phyloP scores from a whole-genome alignment of 1,140 invertebrate genomes.

The Ostrea denselamellosa region DNA sequence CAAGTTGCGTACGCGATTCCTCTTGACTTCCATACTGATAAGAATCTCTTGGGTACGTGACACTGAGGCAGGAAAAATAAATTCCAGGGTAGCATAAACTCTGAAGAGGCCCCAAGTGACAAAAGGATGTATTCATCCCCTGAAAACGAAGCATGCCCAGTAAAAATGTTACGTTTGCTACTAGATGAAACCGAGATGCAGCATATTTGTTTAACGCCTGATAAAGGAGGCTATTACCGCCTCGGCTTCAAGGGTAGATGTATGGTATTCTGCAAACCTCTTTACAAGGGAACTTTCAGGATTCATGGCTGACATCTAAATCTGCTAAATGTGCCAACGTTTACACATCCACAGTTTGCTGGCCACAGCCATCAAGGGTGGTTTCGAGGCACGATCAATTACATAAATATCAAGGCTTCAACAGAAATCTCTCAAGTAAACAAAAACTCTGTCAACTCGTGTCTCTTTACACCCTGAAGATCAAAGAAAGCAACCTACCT shows the following conservation, averaged over 20 bases:
- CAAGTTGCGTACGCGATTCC: constrained; percentile 14
- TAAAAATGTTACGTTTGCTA: background rate
- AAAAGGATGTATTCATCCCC: constrained; percentile 36
- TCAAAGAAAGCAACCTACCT: no score
- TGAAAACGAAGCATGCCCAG: background rate
- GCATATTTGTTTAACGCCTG: background rate
- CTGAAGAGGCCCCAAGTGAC: constrained; percentile 18
- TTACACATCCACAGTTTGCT: background rate
- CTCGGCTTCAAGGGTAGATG: background rate
- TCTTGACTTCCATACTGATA: constrained; percentile 10
- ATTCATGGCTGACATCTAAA: background rate
- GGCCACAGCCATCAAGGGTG: background rate
- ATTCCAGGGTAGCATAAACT: constrained; percentile 35
- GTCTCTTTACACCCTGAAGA: no score
- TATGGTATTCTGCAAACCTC: background rate
- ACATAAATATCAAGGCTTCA: background rate
- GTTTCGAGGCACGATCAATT: background rate
- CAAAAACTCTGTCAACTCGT: no score
- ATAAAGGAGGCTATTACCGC: background rate
- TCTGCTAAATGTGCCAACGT: background rate
- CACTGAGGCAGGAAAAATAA: constrained; percentile 41
- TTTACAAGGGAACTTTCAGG: background rate
- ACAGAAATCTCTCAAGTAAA: no score
- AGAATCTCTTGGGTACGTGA: constrained; percentile 23
- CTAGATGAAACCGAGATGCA: background rate